Conservation (phyloP, 2,797 vertebrate genomes). For the Craterocephalus amniculus region DNA sequence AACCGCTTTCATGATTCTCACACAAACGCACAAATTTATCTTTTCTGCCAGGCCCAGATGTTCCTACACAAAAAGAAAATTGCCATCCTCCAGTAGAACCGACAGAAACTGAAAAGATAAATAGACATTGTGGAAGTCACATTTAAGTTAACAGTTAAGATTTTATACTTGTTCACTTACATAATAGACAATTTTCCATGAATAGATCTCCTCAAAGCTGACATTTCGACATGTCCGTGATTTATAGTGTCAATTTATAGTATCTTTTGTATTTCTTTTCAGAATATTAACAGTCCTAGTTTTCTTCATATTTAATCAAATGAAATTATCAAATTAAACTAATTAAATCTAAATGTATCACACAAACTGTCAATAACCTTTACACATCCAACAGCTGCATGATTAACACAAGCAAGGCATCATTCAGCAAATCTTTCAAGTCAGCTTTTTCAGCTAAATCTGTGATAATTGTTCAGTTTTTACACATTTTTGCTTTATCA, state of each 20-base stretch:
- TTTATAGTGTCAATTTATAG: too few relatives aligned
- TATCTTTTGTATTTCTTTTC: too few relatives aligned
- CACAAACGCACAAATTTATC: constrained; percentile 38
- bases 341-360: neutral
- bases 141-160: constrained; percentile 23
- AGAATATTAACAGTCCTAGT: too few relatives aligned
- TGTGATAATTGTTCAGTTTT: neutral
- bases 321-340: neutral
- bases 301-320: too few relatives aligned
- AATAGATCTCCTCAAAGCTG: neutral
- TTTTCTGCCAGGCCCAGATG: constrained; percentile 56
- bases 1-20: constrained; percentile 37
- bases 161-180: too few relatives aligned
- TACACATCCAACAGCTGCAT: neutral
- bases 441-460: neutral
- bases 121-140: constrained; percentile 25
- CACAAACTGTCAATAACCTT: neutral
- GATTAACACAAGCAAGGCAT: neutral
- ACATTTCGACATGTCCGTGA: neutral
- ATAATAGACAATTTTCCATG: neutral
- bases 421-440: neutral
- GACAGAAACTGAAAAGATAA: constrained; percentile 32
- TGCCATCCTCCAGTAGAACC: constrained; percentile 18
- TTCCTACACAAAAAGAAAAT: constrained; percentile 42
- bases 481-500: neutral